Percentiles rank a stretch among this genome's conserved stretches.
phyloP scores from a whole-genome alignment of 1,140 invertebrate genomes.

The Globodera rostochiensis region DNA sequence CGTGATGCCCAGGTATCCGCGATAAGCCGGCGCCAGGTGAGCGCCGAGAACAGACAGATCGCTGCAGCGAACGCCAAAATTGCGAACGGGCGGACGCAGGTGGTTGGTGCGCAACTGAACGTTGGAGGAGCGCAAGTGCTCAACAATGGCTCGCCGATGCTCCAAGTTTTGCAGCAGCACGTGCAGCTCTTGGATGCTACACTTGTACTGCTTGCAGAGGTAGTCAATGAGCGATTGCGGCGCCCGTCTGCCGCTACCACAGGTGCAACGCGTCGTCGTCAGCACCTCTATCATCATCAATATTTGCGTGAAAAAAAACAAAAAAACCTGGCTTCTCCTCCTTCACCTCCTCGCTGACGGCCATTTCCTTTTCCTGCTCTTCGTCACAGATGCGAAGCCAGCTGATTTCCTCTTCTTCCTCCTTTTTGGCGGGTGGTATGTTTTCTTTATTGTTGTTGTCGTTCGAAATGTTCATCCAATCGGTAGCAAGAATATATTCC shows the following conservation, averaged over 20 bases:
- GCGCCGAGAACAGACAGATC: not conserved
- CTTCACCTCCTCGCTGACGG: not conserved
- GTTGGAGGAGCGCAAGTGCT: not conserved
- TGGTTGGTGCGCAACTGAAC: not conserved
- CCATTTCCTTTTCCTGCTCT: not conserved
- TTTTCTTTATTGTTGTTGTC: not conserved
- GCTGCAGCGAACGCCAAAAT: not conserved
- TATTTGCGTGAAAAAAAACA: not conserved
- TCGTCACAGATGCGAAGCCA: not conserved
- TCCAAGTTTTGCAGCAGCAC: not conserved
- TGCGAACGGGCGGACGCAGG: not conserved
- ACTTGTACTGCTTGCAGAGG: not conserved
- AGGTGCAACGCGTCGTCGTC: too few relatives aligned
- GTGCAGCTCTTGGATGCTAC: not conserved
- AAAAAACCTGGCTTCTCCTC: not conserved
- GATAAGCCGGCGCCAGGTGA: not conserved
- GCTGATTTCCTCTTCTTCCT: not conserved
- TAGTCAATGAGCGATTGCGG: not conserved
- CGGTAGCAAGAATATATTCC: conserved; percentile 4
- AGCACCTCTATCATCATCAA: too few relatives aligned
- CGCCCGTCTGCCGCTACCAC: too few relatives aligned
- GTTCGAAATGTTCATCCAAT: not conserved
- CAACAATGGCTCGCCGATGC: not conserved
- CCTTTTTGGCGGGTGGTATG: not conserved
- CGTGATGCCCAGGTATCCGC: conserved; percentile 16